Conservation (phyloP, 1,140 invertebrate genomes). For the Acromyrmex heyeri region DNA sequence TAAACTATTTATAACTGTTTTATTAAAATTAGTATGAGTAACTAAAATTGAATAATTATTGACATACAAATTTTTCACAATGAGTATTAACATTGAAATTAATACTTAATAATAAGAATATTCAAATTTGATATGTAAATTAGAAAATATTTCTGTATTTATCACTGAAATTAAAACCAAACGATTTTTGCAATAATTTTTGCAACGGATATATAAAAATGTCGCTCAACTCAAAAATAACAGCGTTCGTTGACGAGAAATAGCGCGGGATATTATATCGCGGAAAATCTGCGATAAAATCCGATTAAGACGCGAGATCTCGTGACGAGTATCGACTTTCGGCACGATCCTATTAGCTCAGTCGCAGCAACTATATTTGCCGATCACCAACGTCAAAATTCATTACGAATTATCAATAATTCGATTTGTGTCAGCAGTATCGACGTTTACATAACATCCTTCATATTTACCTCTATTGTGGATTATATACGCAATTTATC, state of each 20-base stretch:
- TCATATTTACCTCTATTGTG: slow-evolving; percentile 11
- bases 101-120: neutral
- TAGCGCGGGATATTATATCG: slow-evolving; percentile 26
- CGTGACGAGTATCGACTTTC: slow-evolving; percentile 44
- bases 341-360: slow-evolving; percentile 36
- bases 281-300: slow-evolving; percentile 37
- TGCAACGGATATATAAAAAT: neutral
- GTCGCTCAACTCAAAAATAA: slow-evolving; percentile 2
- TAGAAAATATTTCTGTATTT: neutral
- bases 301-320: slow-evolving; percentile 58
- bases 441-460: slow-evolving; percentile 22
- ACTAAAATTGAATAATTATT: neutral
- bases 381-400: slow-evolving; percentile 28
- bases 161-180: slow-evolving; percentile 17
- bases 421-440: slow-evolving; percentile 14
- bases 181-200: neutral
- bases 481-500: slow-evolving; percentile 36
- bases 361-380: slow-evolving; percentile 29
- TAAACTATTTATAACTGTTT: neutral
- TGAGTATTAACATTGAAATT: neutral
- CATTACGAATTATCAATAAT: slow-evolving; percentile 46
- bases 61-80: neutral
- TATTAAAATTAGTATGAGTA: neutral
- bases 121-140: neutral
- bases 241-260: neutral